Conservation (phyloP, 2,113 vertebrate genomes). For the Herpetotheres cachinnans region DNA sequence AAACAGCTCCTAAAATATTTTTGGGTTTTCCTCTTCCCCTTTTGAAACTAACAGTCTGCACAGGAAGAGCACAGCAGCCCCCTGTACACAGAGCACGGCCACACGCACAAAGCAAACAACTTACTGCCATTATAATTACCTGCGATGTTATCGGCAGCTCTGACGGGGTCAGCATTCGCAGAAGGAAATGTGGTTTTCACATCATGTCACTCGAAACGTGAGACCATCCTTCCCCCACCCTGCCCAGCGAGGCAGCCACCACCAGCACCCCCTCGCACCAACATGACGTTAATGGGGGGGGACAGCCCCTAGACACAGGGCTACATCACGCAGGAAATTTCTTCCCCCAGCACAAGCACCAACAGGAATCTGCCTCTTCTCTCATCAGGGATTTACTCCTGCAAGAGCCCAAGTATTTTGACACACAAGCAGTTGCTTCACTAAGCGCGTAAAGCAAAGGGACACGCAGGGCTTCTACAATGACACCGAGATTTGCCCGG, state of each 20-base stretch:
- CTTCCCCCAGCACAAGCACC: background rate
- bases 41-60: slow-evolving; percentile 28
- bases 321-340: background rate
- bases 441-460: background rate
- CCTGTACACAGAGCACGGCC: background rate
- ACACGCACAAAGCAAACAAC: slow-evolving; percentile 1
- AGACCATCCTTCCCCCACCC: background rate
- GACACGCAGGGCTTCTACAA: background rate
- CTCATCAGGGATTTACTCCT: background rate
- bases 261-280: background rate
- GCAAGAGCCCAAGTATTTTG: background rate
- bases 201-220: background rate
- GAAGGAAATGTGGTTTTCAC: background rate
- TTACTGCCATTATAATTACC: slow-evolving; percentile 10
- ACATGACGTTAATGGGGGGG: fast-evolving
- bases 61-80: slow-evolving; percentile 20
- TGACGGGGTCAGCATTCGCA: background rate
- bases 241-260: background rate
- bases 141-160: slow-evolving; percentile 24
- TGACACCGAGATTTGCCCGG: background rate
- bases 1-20: slow-evolving; percentile 53
- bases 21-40: slow-evolving; percentile 58
- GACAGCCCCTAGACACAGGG: background rate
- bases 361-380: background rate
- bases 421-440: background rate